Evolutionary conservation across 2,113 vertebrate genomes (phyloP).

Genomic region (Triplophysa tibetana): DNA sequence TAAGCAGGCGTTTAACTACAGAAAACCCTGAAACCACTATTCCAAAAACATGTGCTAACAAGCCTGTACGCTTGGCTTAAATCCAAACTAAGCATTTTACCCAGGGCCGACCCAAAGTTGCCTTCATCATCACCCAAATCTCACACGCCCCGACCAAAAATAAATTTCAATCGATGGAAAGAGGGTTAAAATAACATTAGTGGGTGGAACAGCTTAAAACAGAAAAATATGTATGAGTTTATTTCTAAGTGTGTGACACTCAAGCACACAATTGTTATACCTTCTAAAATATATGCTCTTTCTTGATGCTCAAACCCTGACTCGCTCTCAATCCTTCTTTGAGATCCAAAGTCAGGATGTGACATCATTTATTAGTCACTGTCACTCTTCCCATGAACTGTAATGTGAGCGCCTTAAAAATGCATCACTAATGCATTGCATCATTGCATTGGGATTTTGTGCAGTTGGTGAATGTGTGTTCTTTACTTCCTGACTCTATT

Average conservation of each 20-base stretch:
- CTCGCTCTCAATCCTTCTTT: constrained; percentile 2
- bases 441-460: background rate
- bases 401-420: background rate
- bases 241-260: constrained; percentile 29
- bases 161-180: constrained; percentile 49
- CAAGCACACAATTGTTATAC: background rate
- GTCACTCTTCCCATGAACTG: constrained; percentile 2
- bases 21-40: background rate
- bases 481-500: constrained; percentile 2
- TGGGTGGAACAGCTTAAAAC: constrained; percentile 32
- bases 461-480: constrained; percentile 1
- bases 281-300: background rate
- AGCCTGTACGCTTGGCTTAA: constrained; percentile 7
- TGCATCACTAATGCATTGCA: background rate
- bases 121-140: constrained; percentile 60
- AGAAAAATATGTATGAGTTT: constrained; percentile 13
- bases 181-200: constrained; percentile 60
- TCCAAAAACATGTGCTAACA: constrained; percentile 28
- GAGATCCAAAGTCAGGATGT: background rate
- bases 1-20: background rate
- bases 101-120: constrained; percentile 2
- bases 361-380: constrained; percentile 12
- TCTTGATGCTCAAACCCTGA: background rate
- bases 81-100: constrained; percentile 37
- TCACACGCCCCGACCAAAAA: constrained; percentile 46